These are phyloP conservation scores for Chionoecetes opilio DNA, from an alignment of 1,140 invertebrate species.

Conservation along the genomic window DNA sequence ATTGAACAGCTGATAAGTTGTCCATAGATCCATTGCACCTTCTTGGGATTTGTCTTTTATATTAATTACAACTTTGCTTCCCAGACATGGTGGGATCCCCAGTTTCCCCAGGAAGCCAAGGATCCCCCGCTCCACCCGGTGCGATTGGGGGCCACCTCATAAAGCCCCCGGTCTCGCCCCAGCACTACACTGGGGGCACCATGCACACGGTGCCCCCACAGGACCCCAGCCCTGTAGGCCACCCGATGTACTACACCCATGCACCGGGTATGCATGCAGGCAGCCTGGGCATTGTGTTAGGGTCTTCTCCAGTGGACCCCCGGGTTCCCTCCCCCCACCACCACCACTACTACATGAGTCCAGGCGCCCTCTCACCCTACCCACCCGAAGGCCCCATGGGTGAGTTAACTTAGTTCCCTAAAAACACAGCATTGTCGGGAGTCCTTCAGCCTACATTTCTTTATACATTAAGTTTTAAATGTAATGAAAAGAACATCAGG, in stretches of 20 bases:
- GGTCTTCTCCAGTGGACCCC: neutral
- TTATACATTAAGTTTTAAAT: neutral
- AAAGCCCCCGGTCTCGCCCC: constrained; percentile 61
- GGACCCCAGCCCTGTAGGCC: neutral
- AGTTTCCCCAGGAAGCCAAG: constrained; percentile 63
- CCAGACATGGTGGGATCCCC: constrained; percentile 69
- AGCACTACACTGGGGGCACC: constrained; percentile 67
- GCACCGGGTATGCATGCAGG: neutral
- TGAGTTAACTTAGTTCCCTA: neutral
- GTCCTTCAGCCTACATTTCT: neutral
- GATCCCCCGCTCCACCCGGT: constrained; percentile 56
- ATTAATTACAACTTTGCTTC: neutral
- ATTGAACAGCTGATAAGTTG: too few relatives aligned
- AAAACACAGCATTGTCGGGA: neutral
- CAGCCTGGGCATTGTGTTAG: constrained; percentile 33
- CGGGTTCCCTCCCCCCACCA: constrained; percentile 65
- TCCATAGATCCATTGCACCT: too few relatives aligned
- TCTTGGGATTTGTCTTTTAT: neutral
- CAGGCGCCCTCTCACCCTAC: constrained; percentile 51
- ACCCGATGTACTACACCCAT: constrained; percentile 59
- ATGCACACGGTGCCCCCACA: constrained; percentile 56
- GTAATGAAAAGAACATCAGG: neutral
- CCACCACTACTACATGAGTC: constrained; percentile 63
- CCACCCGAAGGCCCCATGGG: constrained; percentile 44
- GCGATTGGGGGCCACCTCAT: constrained; percentile 54